Percentiles rank a stretch among this genome's conserved stretches.
phyloP scores from a whole-genome alignment of 2,113 vertebrate genomes.

The Zapus hudsonius region DNA sequence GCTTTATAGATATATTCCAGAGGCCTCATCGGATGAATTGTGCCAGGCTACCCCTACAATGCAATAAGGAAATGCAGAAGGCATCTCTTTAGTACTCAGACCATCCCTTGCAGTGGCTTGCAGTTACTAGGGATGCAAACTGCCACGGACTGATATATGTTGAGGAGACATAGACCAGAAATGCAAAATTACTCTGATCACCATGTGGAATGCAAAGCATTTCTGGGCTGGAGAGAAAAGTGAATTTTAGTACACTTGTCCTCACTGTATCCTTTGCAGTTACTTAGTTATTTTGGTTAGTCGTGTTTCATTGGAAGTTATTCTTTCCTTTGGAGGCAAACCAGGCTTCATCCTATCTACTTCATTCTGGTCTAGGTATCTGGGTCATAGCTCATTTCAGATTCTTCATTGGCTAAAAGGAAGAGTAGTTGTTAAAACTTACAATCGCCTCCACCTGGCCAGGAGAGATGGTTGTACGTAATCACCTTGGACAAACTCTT shows the following conservation, averaged over 20 bases:
- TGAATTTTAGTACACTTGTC: background rate
- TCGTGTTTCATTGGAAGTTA: background rate
- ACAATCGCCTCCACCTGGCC: background rate
- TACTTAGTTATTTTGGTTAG: conserved; percentile 31
- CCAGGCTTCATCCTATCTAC: background rate
- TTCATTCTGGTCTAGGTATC: background rate
- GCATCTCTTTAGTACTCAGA: background rate
- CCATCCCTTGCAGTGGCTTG: background rate
- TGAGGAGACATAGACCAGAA: background rate
- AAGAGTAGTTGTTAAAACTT: background rate
- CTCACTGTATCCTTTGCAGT: background rate
- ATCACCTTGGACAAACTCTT: background rate
- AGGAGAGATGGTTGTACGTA: background rate
- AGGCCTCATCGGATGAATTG: background rate
- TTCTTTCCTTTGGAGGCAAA: background rate
- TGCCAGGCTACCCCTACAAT: background rate
- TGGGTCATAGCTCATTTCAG: conserved; percentile 20
- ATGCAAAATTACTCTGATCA: background rate
- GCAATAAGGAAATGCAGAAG: background rate
- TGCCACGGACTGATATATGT: background rate
- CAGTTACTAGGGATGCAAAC: background rate
- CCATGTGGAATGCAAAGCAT: background rate
- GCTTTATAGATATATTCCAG: background rate
- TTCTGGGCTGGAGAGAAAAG: background rate
- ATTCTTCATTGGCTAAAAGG: background rate